phyloP scores from a whole-genome alignment of 2,888 invertebrate species.

The Atrina japonica region DNA sequence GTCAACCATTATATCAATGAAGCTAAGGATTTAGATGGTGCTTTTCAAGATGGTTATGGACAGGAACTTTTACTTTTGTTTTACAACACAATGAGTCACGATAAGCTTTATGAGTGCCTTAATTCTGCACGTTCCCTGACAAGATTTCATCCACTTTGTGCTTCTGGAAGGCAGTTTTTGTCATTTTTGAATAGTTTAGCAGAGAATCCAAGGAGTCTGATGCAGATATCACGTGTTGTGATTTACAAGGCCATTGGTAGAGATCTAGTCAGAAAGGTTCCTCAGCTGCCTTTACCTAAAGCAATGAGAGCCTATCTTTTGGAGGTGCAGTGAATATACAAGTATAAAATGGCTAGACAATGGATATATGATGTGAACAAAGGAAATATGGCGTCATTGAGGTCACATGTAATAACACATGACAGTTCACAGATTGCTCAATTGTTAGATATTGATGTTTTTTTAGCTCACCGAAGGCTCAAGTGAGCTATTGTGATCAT shows the following conservation, averaged over 20 bases:
- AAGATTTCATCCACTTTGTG: slow-evolving; percentile 83
- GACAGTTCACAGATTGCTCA: no score
- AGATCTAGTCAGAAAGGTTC: slow-evolving; percentile 85
- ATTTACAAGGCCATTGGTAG: slow-evolving; percentile 86
- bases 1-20: slow-evolving; percentile 85
- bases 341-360: no score
- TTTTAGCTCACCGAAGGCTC: no score
- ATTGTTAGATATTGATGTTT: no score
- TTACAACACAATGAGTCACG: slow-evolving; percentile 85
- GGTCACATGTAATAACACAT: no score
- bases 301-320: slow-evolving; percentile 73
- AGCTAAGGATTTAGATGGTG: slow-evolving; percentile 83
- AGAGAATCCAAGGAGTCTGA: slow-evolving; percentile 86
- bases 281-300: slow-evolving; percentile 86
- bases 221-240: slow-evolving; percentile 87
- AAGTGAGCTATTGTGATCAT: no score
- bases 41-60: slow-evolving; percentile 85
- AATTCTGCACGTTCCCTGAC: slow-evolving; percentile 84
- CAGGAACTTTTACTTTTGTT: slow-evolving; percentile 85
- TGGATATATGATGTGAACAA: no score
- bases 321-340: slow-evolving; percentile 46
- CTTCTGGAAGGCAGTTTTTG: slow-evolving; percentile 65
- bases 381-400: no score
- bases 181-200: slow-evolving; percentile 85
- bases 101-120: slow-evolving; percentile 86